Conservation (phyloP, 2,888 invertebrate genomes). For the Ceramica pisi region DNA sequence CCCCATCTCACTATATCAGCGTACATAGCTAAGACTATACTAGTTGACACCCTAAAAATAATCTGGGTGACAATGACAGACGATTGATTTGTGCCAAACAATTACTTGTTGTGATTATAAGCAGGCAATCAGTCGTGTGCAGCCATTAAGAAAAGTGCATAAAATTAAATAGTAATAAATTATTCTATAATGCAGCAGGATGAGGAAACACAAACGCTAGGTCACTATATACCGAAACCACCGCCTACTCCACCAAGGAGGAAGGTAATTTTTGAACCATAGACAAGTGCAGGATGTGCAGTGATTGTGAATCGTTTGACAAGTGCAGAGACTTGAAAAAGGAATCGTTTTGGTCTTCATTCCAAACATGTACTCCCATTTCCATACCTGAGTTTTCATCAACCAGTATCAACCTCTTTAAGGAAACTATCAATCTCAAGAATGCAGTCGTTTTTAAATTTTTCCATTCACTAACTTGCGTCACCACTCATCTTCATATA, state of each 20-base stretch:
- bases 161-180: constrained; percentile 18
- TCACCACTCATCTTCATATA: constrained; percentile 37
- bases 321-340: constrained; percentile 1
- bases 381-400: not conserved
- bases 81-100: constrained; percentile 66
- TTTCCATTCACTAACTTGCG: constrained; percentile 16
- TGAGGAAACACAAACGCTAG: constrained; percentile 44
- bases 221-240: constrained; percentile 34
- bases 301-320: constrained; percentile 33
- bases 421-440: not conserved
- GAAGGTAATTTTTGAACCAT: constrained; percentile 44
- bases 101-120: constrained; percentile 50
- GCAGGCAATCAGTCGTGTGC: constrained; percentile 54
- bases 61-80: constrained; percentile 48
- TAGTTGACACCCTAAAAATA: constrained; percentile 57
- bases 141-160: constrained; percentile 37
- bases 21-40: constrained; percentile 20
- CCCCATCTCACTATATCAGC: constrained; percentile 34
- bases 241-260: constrained; percentile 52
- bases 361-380: not conserved
- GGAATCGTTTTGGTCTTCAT: not conserved
- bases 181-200: constrained; percentile 41
- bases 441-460: constrained; percentile 6
- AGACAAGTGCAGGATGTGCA: constrained; percentile 18
- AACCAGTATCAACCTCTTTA: not conserved